Evolutionary conservation across 2,113 vertebrate genomes (phyloP), one percentile per base, ranked within the genome.

Genomic region (Sprattus sprattus): DNA sequence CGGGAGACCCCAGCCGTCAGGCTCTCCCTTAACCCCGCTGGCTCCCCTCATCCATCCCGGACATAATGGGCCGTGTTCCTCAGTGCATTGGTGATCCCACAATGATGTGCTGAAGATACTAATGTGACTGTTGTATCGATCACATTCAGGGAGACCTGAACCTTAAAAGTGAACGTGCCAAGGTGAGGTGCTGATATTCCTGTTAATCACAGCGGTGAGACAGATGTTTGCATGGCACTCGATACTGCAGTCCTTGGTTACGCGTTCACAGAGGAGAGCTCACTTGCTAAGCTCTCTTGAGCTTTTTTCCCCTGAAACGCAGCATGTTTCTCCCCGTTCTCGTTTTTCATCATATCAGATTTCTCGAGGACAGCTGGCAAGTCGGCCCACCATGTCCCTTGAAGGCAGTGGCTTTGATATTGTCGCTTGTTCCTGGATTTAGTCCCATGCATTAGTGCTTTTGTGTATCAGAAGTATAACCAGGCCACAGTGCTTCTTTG

Each of bases 331-430:
- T 75, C 25, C 28, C 67, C 67, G 5, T 16, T 78, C 71, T 13
- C 28, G 28, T 39, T 78, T 44, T 15, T 15, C 71, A 32, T 78
- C 71, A 54, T 13, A 83, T 83, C 82, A 45, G 39, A 39, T 45
- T 64, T 83, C 39, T 22, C 20, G 32, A 44, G 3, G 20, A 45
- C 82, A 82, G 82, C 82, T 83, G 39, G 52, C 50, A 54, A 83
- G 82, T 44, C 45, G 4, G 32, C 82, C 50, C 25, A 82, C 64
- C 7, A 71, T 13, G 28, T 71, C 28, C 71, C 71, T 78, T 78
- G 25, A 39, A 78, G 71, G 71, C 71, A 78, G 39, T 10, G 25
- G 45, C 83, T 32, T 71, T 84, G 57, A 71, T 75, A 71, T 71
- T 64, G 15, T 57, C 39, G 28, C 71, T 39, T 75, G 28, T 39